Base-by-base conservation (phyloP, 2,888 invertebrate genomes). In the Girardia tigrina region DNA sequence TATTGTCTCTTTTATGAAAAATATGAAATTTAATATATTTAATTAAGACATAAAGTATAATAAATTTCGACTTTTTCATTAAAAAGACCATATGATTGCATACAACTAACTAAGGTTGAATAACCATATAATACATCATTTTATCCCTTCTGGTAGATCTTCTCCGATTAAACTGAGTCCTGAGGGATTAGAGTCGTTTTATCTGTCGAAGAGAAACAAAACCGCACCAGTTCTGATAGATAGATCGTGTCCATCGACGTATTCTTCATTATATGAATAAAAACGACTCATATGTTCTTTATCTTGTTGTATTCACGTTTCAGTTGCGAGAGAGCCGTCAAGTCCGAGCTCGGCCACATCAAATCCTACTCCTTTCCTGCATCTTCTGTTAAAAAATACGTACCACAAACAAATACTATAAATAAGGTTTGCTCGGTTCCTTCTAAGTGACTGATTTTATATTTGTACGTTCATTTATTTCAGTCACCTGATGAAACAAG, bases 161-260 rank as follows among this genome's bases (percentile, higher is more conserved):
- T 56, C 56, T 56, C 56, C 56, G n/a, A 56, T 56, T 20, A 56
- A 56, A 56, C 23, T 56, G 23, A 56, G 23, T n/a, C 56, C 56
- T 2, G n/a, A 16, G 4, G 56, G 56, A 4, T 56, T 56, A 16
- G 56, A 56, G n/a, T 8, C 56, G 23, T 56, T 56, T 56, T 56
- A 56, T 56, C 56, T 56, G n/a, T 6, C 4, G 6, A 4, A 16
- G 23, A 4, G n/a, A n/a, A 56, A n/a, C 23, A n/a, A 56, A 56
- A 56, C 56, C 2, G 56, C n/a, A 20, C n/a, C 4, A n/a, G n/a
- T n/a, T n/a, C n/a, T n/a, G n/a, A n/a, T n/a, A n/a, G n/a, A n/a
- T n/a, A n/a, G n/a, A n/a, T n/a, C n/a, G n/a, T n/a, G n/a, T n/a
- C n/a, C n/a, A n/a, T n/a, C n/a, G n/a, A n/a, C n/a, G n/a, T n/a